phyloP scores from a whole-genome alignment of 2,113 vertebrate species.

The Felis catus region DNA sequence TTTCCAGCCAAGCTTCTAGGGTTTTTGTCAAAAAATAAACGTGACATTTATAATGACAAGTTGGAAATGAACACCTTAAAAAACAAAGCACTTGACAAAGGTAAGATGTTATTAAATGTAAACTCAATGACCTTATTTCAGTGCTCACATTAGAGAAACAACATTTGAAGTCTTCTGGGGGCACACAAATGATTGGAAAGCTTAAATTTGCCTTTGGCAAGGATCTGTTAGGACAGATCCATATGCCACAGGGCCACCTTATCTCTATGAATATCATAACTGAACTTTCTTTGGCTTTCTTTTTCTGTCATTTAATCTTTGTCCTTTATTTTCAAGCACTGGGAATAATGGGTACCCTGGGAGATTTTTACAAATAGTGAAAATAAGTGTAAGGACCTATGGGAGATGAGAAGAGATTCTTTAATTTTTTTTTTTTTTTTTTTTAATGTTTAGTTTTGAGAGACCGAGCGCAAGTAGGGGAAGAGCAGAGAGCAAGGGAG shows the following conservation, averaged over 20 bases:
- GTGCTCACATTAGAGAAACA: neutral
- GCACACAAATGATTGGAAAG: neutral
- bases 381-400: neutral
- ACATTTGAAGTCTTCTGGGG: neutral
- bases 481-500: too few relatives aligned
- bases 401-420: conserved; percentile 32
- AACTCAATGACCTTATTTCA: neutral
- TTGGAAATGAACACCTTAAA: neutral
- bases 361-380: neutral
- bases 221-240: neutral
- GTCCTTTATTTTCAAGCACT: neutral
- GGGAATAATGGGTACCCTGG: neutral
- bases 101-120: neutral
- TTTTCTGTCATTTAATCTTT: conserved; percentile 21
- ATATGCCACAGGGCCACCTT: neutral
- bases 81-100: neutral
- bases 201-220: neutral
- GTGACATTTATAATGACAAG: neutral
- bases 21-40: neutral
- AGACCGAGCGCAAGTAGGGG: too few relatives aligned
- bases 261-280: neutral
- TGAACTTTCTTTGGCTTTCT: conserved; percentile 13
- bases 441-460: too few relatives aligned
- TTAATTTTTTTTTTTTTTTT: neutral
- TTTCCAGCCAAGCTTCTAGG: neutral